Percentiles rank a stretch among this genome's conserved stretches.
phyloP scores from a whole-genome alignment of 2,888 invertebrate species.

The Escarpia spicata region DNA sequence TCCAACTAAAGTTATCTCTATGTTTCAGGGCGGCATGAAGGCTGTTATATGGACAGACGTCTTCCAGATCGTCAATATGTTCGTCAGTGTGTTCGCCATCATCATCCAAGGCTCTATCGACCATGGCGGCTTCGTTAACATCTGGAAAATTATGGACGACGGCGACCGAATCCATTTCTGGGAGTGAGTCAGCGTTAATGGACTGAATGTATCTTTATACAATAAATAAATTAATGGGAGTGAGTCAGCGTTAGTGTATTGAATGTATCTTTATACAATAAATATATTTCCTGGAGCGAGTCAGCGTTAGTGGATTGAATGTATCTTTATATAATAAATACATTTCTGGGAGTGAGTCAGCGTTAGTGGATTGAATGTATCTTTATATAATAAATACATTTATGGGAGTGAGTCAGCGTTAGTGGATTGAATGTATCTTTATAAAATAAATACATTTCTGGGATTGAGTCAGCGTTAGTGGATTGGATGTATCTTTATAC shows the following conservation, averaged over 20 bases:
- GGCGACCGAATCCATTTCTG: constrained; percentile 59
- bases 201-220: not conserved
- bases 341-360: constrained; percentile 59
- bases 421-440: not conserved
- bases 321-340: no score
- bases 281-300: no score
- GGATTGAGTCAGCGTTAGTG: constrained; percentile 50
- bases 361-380: not conserved
- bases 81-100: constrained; percentile 63
- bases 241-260: constrained; percentile 41
- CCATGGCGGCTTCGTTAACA: constrained; percentile 56
- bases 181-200: constrained; percentile 50
- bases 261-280: not conserved
- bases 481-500: not conserved
- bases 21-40: constrained; percentile 66
- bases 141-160: constrained; percentile 55
- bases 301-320: no score
- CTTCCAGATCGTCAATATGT: constrained; percentile 66
- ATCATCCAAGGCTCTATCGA: constrained; percentile 60
- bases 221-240: no score
- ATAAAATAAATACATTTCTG: constrained; percentile 53
- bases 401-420: constrained; percentile 55
- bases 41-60: constrained; percentile 68
- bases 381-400: constrained; percentile 47
- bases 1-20: not conserved